A percentile compares a stretch with the other conserved stretches of the same genome.
These are phyloP conservation scores for Anisognathus igniventris DNA, from an alignment of 2,797 vertebrate genomes.

Conservation along the genomic window DNA sequence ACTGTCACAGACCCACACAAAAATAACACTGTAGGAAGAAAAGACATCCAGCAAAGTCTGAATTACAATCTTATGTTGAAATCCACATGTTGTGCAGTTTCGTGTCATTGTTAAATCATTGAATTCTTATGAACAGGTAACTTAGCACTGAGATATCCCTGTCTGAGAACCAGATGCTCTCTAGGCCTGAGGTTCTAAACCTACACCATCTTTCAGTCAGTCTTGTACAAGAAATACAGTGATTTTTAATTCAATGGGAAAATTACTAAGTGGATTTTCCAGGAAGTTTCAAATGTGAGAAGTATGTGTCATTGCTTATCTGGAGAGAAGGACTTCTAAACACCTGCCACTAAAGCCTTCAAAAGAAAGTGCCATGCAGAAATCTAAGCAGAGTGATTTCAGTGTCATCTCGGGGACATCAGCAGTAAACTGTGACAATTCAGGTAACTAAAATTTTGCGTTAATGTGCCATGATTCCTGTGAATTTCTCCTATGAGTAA, in stretches of 20 bases:
- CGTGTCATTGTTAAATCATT: conserved; percentile 12
- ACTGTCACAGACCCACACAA: not conserved
- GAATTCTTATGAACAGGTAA: conserved; percentile 10
- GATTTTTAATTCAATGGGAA: not conserved
- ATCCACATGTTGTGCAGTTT: not conserved
- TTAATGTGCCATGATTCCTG: not conserved
- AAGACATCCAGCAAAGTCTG: not conserved
- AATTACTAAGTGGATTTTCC: not conserved
- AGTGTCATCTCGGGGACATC: not conserved
- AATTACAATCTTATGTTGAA: not conserved
- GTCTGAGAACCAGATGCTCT: not conserved
- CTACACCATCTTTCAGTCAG: not conserved
- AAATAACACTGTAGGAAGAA: not conserved
- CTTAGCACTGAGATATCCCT: not conserved
- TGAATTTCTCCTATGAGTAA: not conserved
- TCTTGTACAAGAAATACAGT: not conserved
- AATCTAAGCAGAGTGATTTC: not conserved
- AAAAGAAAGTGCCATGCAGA: not conserved
- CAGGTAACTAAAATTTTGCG: not conserved
- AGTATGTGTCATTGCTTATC: not conserved
- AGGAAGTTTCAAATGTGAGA: not conserved
- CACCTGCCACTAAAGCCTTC: not conserved
- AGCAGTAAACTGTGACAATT: not conserved
- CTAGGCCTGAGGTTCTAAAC: not conserved
- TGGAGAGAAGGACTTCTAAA: not conserved